Percentiles rank a stretch among this genome's conserved stretches.
Evolutionary conservation across 2,113 vertebrate species (phyloP).

Genomic region (Ia io): DNA sequence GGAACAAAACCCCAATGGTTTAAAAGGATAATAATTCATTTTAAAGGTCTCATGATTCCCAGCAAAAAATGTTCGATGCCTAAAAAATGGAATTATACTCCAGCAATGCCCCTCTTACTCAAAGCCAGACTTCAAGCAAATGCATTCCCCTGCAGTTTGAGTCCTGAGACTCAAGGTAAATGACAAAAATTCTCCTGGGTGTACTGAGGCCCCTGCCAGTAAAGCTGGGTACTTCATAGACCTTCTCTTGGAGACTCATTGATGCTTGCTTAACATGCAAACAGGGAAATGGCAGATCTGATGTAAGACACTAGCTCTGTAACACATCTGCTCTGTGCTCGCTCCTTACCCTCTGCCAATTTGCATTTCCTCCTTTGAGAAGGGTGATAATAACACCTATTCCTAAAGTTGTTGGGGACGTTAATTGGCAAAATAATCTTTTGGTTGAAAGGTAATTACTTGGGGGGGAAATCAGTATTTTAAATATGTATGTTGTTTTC

Average conservation of each 20-base stretch:
- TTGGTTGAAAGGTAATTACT: not conserved
- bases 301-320: not conserved
- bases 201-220: not conserved
- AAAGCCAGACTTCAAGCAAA: not conserved
- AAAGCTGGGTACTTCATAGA: not conserved
- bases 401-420: not conserved
- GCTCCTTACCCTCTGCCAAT: not conserved
- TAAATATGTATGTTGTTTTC: not conserved
- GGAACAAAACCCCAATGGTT: not conserved
- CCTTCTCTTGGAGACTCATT: not conserved
- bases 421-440: not conserved
- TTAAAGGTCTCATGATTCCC: not conserved
- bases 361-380: not conserved
- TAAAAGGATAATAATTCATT: not conserved
- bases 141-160: not conserved
- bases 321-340: not conserved
- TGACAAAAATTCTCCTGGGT: not conserved
- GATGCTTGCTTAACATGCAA: not conserved
- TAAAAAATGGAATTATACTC: not conserved
- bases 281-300: not conserved
- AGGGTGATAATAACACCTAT: not conserved
- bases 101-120: not conserved
- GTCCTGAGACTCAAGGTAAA: constrained; percentile 8
- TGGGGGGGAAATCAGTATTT: not conserved
- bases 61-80: not conserved